A percentile compares a stretch with the other conserved stretches of the same genome.
Evolutionary conservation across 2,797 vertebrate species (phyloP).

Genomic region (Sebastes steindachneri): DNA sequence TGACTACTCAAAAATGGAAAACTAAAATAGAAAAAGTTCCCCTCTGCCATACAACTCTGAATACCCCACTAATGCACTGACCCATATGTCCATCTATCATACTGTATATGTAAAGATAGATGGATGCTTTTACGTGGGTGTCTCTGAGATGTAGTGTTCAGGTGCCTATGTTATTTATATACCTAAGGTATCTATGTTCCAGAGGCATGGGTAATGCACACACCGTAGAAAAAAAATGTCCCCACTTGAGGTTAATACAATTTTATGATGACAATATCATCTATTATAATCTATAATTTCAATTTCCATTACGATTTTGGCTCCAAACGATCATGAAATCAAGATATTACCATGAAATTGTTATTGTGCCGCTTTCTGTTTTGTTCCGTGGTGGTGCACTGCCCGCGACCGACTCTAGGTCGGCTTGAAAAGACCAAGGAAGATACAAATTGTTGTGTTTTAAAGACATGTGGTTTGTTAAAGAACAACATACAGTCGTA

Average conservation of each 20-base stretch:
- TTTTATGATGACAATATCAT: background rate
- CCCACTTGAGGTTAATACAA: background rate
- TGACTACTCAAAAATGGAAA: background rate
- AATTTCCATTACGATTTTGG: too few species aligned
- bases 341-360: fast-evolving
- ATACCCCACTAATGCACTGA: background rate
- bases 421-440: too few species aligned
- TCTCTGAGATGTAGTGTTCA: background rate
- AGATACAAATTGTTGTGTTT: too few species aligned
- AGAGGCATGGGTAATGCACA: background rate
- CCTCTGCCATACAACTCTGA: background rate
- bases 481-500: too few species aligned
- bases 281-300: background rate
- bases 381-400: too few species aligned
- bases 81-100: background rate
- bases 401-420: too few species aligned
- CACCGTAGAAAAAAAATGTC: background rate
- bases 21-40: background rate
- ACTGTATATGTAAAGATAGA: background rate
- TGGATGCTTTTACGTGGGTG: background rate
- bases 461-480: too few species aligned
- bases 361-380: too few species aligned
- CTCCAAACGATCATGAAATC: too few species aligned
- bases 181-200: background rate
- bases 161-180: background rate